Percentiles rank a stretch among this genome's conserved stretches.
These are phyloP conservation scores for Dione juno DNA, from an alignment of 2,888 invertebrate species.

Conservation along the genomic window DNA sequence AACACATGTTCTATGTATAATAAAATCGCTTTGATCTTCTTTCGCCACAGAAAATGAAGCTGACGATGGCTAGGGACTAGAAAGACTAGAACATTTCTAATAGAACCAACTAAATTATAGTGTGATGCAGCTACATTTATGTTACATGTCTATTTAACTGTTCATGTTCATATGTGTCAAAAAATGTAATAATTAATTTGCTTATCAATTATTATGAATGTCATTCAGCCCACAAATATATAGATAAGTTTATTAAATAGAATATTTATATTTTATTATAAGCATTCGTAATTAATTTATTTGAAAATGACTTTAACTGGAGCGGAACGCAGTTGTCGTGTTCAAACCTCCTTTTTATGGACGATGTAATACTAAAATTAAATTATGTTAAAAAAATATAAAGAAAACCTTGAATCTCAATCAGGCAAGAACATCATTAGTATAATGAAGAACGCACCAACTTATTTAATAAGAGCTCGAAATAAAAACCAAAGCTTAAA, in stretches of 20 bases:
- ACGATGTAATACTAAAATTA: too few relatives aligned
- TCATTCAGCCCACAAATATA: too few relatives aligned
- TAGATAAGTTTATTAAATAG: too few relatives aligned
- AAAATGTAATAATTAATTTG: too few relatives aligned
- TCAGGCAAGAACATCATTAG: not conserved
- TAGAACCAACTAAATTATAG: not conserved
- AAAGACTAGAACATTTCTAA: not conserved
- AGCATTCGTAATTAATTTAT: too few relatives aligned
- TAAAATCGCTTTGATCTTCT: slow-evolving; percentile 29
- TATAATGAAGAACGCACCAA: not conserved
- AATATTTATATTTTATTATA: too few relatives aligned
- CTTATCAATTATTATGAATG: too few relatives aligned
- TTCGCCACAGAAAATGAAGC: not conserved
- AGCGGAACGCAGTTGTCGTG: too few relatives aligned
- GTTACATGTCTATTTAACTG: too few relatives aligned
- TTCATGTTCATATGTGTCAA: too few relatives aligned
- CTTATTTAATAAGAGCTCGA: not conserved
- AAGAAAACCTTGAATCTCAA: not conserved
- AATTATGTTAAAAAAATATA: too few relatives aligned
- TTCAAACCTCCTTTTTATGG: too few relatives aligned
- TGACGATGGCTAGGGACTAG: not conserved
- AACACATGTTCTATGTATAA: slow-evolving; percentile 20
- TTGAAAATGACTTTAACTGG: not conserved
- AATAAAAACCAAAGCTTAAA: slow-evolving; percentile 40
- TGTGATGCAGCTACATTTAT: not conserved